phyloP scores from a whole-genome alignment of 2,888 invertebrate genomes.

The Limnephilus auricula region DNA sequence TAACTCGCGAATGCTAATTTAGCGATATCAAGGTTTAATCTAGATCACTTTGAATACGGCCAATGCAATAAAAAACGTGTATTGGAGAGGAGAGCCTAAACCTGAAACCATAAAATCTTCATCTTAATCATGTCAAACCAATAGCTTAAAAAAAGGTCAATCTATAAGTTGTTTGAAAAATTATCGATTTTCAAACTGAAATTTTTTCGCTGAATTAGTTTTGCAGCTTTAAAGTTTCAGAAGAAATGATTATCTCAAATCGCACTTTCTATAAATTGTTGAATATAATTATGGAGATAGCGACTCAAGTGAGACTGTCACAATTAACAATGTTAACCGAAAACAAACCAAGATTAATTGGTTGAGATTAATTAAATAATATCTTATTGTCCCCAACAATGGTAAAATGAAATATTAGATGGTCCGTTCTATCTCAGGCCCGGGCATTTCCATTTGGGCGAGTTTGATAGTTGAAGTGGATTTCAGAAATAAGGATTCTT shows the following conservation, averaged over 20 bases:
- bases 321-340: not conserved
- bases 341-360: constrained; percentile 1
- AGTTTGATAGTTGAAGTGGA: not conserved
- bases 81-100: not conserved
- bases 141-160: no score
- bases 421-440: not conserved
- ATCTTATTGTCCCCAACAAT: not conserved
- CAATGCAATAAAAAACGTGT: not conserved
- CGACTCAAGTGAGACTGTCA: not conserved
- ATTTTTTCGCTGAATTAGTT: not conserved
- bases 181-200: not conserved
- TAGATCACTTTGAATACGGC: not conserved
- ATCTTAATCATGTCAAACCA: not conserved
- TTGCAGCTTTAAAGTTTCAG: not conserved
- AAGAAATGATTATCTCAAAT: not conserved
- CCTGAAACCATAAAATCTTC: not conserved
- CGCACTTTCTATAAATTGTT: not conserved
- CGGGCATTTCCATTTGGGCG: not conserved
- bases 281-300: not conserved
- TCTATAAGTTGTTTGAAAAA: not conserved
- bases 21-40: not conserved
- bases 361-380: not conserved
- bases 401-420: not conserved
- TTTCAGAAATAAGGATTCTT: not conserved
- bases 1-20: not conserved